These are phyloP conservation scores for Eupithecia subfuscata DNA, from an alignment of 2,888 invertebrate genomes.

Conservation along the genomic window DNA sequence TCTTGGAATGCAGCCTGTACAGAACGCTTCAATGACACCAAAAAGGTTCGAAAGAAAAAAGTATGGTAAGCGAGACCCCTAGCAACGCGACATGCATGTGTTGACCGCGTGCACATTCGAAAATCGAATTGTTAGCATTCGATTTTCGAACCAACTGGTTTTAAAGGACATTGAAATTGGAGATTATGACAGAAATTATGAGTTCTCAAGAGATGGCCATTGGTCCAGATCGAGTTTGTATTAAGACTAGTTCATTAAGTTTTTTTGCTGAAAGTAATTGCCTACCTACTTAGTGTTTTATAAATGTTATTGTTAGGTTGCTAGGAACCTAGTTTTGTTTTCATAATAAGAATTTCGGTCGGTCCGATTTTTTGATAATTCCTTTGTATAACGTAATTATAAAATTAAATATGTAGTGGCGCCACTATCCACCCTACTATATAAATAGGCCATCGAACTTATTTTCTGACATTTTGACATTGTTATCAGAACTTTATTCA, in stretches of 20 bases:
- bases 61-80: conserved; percentile 13
- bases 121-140: conserved; percentile 36
- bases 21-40: neutral
- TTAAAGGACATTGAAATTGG: conserved; percentile 35
- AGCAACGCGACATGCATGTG: conserved; percentile 39
- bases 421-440: no score
- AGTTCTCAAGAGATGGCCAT: neutral
- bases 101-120: conserved; percentile 40
- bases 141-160: conserved; percentile 42
- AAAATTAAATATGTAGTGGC: no score
- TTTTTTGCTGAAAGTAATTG: neutral
- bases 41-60: conserved; percentile 3
- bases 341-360: no score
- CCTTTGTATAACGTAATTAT: no score
- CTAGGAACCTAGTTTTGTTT: no score
- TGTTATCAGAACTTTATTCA: conserved; percentile 22
- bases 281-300: neutral
- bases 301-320: no score
- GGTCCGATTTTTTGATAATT: no score
- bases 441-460: conserved; percentile 12
- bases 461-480: conserved; percentile 13
- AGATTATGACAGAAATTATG: conserved; percentile 15
- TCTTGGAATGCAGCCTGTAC: neutral
- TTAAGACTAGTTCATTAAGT: neutral
- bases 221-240: neutral